Percentiles rank a stretch among this genome's conserved stretches.
Conservation (phyloP, 2,113 vertebrate species). For the Macrotus californicus region DNA sequence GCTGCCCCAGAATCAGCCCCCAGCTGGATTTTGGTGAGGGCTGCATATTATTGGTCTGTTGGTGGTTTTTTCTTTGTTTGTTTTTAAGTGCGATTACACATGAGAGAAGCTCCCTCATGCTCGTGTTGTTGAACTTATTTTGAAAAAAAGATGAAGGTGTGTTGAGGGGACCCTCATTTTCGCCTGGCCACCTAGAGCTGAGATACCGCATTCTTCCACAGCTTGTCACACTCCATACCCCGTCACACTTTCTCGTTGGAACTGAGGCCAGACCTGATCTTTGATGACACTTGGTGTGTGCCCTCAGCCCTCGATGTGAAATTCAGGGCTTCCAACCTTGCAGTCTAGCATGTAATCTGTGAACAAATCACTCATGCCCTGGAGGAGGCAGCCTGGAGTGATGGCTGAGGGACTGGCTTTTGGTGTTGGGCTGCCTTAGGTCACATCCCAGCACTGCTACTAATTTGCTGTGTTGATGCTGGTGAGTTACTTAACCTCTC, state of each 20-base stretch:
- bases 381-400: background rate
- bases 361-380: background rate
- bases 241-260: background rate
- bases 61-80: background rate
- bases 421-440: background rate
- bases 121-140: background rate
- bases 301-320: background rate
- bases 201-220: rapidly evolving
- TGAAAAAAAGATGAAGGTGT: background rate
- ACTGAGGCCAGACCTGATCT: background rate
- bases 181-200: background rate
- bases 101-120: background rate
- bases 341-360: background rate
- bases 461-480: background rate
- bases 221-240: background rate
- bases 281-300: background rate
- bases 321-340: background rate
- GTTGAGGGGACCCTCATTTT: background rate
- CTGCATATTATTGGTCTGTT: background rate
- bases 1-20: background rate
- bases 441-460: background rate
- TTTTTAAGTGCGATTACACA: background rate
- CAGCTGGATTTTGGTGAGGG: background rate
- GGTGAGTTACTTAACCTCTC: background rate
- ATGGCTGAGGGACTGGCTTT: background rate